Evolutionary conservation across 2,888 invertebrate species (phyloP), one percentile per base, ranked within the genome.

Genomic region (Mamestra brassicae): DNA sequence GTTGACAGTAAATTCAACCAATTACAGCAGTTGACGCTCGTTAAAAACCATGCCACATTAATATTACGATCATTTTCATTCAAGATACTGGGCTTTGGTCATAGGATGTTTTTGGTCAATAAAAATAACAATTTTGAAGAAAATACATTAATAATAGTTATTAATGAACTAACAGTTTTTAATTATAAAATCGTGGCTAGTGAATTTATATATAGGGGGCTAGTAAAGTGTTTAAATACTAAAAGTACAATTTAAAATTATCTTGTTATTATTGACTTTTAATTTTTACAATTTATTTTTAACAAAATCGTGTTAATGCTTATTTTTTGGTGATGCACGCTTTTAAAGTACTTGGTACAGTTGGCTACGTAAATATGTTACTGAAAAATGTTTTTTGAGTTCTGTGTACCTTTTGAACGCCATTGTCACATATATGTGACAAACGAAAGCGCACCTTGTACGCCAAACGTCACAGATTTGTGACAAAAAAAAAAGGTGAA

Each of bases 141-240:
- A 60, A 38, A 72, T 62, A 70, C 34, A 72, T 78, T 85, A 80
- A 38, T 73, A 69, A 55, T 71, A 66, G 61, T 65, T 67, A 42
- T 26, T 65, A 71, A 70, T 62, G 61, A 66, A 81, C 55, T 85
- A 86, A 83, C 71, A 83, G 74, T 74, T 77, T 64, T 76, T 80
- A 83, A 87, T 85, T 80, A 80, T 85, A 87, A 85, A 81, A 87
- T 87, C 77, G 87, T 90, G 91, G 91, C 91, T 91, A 91, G 91
- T 91, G 91, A 91, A 80, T 80, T 75, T 86, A 85, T 81, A 78
- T 86, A 78, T 90, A 90, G 85, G 78, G 81, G 81, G 83, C 87
- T 90, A 89, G 87, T 74, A 36, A 85, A 77, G 52, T 74, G 74
- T 78, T 80, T 82, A 81, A 74, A 80, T 77, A 81, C 76, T 86